These are phyloP conservation scores for Heterotilapia buettikoferi DNA, from an alignment of 2,113 vertebrate genomes.

Conservation along the genomic window DNA sequence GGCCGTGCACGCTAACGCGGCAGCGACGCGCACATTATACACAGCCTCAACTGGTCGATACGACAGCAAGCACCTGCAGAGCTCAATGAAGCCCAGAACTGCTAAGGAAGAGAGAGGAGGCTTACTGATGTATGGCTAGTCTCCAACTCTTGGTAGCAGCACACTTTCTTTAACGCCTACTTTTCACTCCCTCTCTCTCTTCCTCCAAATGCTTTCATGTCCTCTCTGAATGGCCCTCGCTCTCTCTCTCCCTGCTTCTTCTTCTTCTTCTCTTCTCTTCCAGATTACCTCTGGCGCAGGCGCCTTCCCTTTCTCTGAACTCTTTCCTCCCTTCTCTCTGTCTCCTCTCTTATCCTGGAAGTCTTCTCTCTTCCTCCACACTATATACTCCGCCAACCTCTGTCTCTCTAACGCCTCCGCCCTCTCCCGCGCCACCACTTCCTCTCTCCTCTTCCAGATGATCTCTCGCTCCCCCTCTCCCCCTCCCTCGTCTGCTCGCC, in stretches of 20 bases:
- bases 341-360: conserved; percentile 72
- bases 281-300: conserved; percentile 66
- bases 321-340: conserved; percentile 47
- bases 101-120: conserved; percentile 36
- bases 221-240: conserved; percentile 57
- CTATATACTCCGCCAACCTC: conserved; percentile 66
- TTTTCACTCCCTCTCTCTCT: conserved; percentile 59
- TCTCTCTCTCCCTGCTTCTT: conserved; percentile 56
- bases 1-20: conserved; percentile 10
- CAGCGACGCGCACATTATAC: conserved; percentile 18
- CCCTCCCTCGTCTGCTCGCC: conserved; percentile 72
- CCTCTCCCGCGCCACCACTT: conserved; percentile 72
- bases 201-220: conserved; percentile 71
- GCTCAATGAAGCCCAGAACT: conserved; percentile 8
- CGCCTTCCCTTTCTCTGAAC: conserved; percentile 39
- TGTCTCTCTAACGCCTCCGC: conserved; percentile 68
- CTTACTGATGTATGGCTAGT: conserved; percentile 39
- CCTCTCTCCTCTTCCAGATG: conserved; percentile 76
- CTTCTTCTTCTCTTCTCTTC: conserved; percentile 68
- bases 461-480: conserved; percentile 72
- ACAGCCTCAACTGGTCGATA: conserved; percentile 27
- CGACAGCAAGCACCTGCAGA: conserved; percentile 37
- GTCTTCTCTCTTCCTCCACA: conserved; percentile 76
- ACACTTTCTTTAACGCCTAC: conserved; percentile 7
- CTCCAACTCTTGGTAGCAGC: conserved; percentile 13